Evolutionary conservation across 2,888 invertebrate species (phyloP), one percentile per base, ranked within the genome.

Genomic region (Aphelenchoides bicaudatus): DNA sequence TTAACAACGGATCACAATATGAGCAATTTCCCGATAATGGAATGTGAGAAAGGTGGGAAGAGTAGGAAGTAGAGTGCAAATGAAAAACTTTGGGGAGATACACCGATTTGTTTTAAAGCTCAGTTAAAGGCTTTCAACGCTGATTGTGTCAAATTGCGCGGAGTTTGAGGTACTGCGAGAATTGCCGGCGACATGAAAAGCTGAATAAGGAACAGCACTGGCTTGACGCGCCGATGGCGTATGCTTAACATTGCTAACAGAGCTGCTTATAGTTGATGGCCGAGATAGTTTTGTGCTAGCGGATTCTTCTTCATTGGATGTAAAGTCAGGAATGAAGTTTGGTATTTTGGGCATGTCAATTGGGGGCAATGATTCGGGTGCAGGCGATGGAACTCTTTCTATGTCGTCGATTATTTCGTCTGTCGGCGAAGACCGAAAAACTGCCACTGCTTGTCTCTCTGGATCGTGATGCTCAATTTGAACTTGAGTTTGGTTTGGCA

Each of bases 41-140:
- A n/a, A n/a, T n/a, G n/a, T n/a, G n/a, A n/a, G n/a, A n/a, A n/a
- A n/a, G n/a, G n/a, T n/a, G n/a, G n/a, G n/a, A n/a, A n/a, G n/a
- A n/a, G n/a, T n/a, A n/a, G n/a, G n/a, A n/a, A n/a, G n/a, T n/a
- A n/a, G n/a, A n/a, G n/a, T n/a, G n/a, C n/a, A n/a, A n/a, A n/a
- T n/a, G n/a, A n/a, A n/a, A n/a, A n/a, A n/a, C n/a, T n/a, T n/a
- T n/a, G n/a, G n/a, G n/a, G n/a, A n/a, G n/a, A n/a, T n/a, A n/a
- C n/a, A n/a, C n/a, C n/a, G n/a, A n/a, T n/a, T n/a, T n/a, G n/a
- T n/a, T n/a, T n/a, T n/a, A n/a, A n/a, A n/a, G n/a, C n/a, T 30
- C 16, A 6, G 25, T 54, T 59, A 59, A 23, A 59, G 30, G n/a
- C 61, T 62, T 48, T 62, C 61, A 39, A 61, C 62, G 46, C 61